These are phyloP conservation scores for Mionectes macconnelli DNA, from an alignment of 2,113 vertebrate species.

Conservation along the genomic window DNA sequence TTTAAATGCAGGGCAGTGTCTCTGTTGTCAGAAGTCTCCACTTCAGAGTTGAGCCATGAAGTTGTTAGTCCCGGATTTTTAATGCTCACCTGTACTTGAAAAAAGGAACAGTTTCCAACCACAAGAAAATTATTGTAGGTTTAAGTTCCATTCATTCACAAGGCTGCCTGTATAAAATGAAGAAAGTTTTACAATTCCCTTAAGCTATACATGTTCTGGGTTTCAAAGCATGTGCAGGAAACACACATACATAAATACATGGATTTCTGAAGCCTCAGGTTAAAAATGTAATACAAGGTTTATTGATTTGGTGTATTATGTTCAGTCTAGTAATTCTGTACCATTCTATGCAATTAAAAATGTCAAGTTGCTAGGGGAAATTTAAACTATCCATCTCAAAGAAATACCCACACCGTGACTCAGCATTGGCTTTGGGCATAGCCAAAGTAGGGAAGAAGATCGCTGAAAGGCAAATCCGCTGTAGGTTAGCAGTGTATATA, in stretches of 20 bases:
- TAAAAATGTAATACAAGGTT: slow-evolving; percentile 1
- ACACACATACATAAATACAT: slow-evolving; percentile 2
- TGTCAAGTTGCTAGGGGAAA: not conserved
- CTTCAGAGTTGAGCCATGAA: not conserved
- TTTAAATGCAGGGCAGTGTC: not conserved
- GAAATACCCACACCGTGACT: not conserved
- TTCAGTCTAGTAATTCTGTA: slow-evolving; percentile 7
- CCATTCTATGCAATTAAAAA: slow-evolving; percentile 16
- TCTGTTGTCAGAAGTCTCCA: not conserved
- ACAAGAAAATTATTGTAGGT: not conserved
- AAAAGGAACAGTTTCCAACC: not conserved
- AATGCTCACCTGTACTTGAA: not conserved
- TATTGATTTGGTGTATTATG: not conserved
- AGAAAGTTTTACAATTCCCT: not conserved
- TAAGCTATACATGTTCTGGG: not conserved
- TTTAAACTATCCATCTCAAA: not conserved
- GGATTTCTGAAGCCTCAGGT: slow-evolving; percentile 29
- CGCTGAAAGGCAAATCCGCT: not conserved
- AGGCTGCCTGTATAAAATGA: not conserved
- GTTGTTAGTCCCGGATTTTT: not conserved
- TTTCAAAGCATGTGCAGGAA: not conserved
- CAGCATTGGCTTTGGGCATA: not conserved
- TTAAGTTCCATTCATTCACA: not conserved
- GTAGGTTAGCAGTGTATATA: not conserved
- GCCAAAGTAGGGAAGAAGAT: not conserved